Evolutionary conservation across 2,113 vertebrate genomes (phyloP).

Genomic region (Anoplopoma fimbria): DNA sequence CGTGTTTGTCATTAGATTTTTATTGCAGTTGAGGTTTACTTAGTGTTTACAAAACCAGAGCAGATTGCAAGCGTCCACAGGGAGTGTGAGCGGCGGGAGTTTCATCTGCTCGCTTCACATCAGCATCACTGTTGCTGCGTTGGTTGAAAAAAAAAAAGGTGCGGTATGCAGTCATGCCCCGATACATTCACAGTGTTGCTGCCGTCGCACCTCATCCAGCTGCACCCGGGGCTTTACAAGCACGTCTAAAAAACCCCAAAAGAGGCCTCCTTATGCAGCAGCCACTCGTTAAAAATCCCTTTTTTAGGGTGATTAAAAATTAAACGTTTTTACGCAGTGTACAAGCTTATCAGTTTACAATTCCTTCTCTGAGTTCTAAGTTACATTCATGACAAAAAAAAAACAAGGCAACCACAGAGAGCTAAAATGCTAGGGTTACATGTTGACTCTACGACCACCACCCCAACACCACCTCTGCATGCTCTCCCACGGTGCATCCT

Average conservation of each 20-base stretch:
- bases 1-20: conserved; percentile 69
- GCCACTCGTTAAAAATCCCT: conserved; percentile 18
- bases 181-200: conserved; percentile 74
- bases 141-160: conserved; percentile 15
- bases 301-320: conserved; percentile 41
- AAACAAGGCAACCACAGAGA: conserved; percentile 66
- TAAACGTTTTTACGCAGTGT: conserved; percentile 30
- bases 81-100: conserved; percentile 45
- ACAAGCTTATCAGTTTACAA: conserved; percentile 38
- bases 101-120: conserved; percentile 30
- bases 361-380: conserved; percentile 52
- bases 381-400: conserved; percentile 73
- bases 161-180: conserved; percentile 41
- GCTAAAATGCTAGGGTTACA: conserved; percentile 43
- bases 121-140: conserved; percentile 31
- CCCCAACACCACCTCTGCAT: not conserved
- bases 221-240: conserved; percentile 20
- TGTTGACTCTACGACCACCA: conserved; percentile 28
- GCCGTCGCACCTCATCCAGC: not conserved
- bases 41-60: conserved; percentile 77
- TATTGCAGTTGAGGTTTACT: conserved; percentile 81
- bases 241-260: conserved; percentile 14
- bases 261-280: conserved; percentile 28
- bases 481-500: not conserved
- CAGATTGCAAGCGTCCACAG: conserved; percentile 64